Evolutionary conservation across 1,140 invertebrate genomes (phyloP), one percentile per base, ranked within the genome.

Genomic region (Drosophila asahinai): DNA sequence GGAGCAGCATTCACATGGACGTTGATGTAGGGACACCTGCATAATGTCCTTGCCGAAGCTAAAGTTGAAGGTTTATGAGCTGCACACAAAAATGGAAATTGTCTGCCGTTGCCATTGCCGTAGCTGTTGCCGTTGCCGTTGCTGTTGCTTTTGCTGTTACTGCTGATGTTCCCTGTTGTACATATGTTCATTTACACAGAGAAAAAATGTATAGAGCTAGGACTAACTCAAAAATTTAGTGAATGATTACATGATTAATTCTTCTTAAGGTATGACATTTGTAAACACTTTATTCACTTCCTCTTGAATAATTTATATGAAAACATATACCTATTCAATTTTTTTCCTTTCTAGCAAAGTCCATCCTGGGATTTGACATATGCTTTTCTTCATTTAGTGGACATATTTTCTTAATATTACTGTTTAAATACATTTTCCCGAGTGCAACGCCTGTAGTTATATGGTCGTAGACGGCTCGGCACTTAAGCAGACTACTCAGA

Each of bases 41-140:
- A 83, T 65, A 78, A 67, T 80, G 83, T 84, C 84, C 77, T 87
- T 81, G 84, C 58, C 48, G 58, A 64, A 59, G 63, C 77, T 81
- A 78, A 86, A 87, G 84, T 87, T 87, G 81, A 87, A 87, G 86
- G 84, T 87, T 89, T 90, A 89, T 79, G 86, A 78, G 84, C 70
- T 87, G 81, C 84, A 86, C 83, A 86, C 81, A 87, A 87, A 87
- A 87, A 87, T 87, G 84, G 77, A 87, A 87, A 87, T 89, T 79
- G 78, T 84, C 81, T 79, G 45, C 40, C 49, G 36, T 40, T 40
- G 54, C 54, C 49, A 36, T 66, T 49, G 81, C 61, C 67, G 74
- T n/a, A 45, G 51, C 76, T 74, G 68, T 48, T 19, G 19, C 19
- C 19, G 19, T 19, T 61, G 47, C 48, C 42, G 60, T 22, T 72